Conservation (phyloP, 2,113 vertebrate species). For the Antechinus stuartii region DNA sequence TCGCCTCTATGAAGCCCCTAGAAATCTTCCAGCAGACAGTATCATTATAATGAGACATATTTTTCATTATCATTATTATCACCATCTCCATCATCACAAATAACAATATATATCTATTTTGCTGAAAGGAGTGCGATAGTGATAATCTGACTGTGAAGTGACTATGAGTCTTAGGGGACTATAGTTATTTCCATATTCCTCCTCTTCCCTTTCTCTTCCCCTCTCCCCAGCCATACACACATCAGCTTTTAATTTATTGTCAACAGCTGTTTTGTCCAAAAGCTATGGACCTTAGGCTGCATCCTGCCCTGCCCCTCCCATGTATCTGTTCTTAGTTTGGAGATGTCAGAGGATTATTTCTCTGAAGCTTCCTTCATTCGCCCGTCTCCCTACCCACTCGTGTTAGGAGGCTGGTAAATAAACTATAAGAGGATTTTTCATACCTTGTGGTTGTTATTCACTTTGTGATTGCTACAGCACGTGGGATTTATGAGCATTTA, state of each 20-base stretch:
- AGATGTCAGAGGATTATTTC: constrained; percentile 68
- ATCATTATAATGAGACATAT: neutral
- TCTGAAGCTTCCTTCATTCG: constrained; percentile 34
- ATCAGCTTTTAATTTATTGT: neutral
- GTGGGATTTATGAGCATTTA: constrained; percentile 79
- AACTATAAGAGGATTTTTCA: constrained; percentile 78
- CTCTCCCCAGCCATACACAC: too few relatives aligned
- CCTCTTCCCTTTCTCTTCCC: neutral
- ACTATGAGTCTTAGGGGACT: neutral
- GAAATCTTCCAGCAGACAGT: neutral
- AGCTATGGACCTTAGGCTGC: neutral
- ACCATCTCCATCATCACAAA: neutral
- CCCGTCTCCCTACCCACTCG: neutral
- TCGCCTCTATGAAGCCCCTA: neutral
- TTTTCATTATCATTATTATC: neutral
- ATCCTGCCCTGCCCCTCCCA: neutral
- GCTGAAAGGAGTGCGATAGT: neutral
- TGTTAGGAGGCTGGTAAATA: constrained; percentile 56
- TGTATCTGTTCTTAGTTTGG: constrained; percentile 65
- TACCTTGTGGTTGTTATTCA: constrained; percentile 68
- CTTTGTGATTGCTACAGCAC: constrained; percentile 73
- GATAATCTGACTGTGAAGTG: neutral
- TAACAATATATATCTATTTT: neutral
- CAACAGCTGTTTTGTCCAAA: neutral
- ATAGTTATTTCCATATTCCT: neutral